Evolutionary conservation across 1,140 invertebrate species (phyloP), one percentile per base, ranked within the genome.

Genomic region (Whitmania pigra): DNA sequence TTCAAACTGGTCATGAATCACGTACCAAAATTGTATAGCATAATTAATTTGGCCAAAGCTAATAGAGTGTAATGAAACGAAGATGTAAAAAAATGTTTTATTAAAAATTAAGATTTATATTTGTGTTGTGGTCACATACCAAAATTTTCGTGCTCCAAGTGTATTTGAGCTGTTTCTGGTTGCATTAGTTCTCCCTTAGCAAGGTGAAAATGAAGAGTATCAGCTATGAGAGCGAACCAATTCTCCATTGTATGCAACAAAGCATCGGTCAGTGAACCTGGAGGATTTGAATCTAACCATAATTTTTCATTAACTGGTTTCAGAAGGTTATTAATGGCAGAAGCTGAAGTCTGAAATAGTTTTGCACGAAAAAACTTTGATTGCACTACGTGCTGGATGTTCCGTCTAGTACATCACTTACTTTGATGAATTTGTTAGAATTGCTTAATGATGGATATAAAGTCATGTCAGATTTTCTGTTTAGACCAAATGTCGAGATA

Each of bases 251-350:
- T n/a, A 22, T 13, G 11, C 18, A 63, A 20, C 29, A 63, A 63
- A 25, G 20, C 57, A 31, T 63, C 57, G 3, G 57, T 22, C 29
- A 11, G 22, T 31, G 57, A 13, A 11, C 57, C 57, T 6, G 57
- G 57, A 25, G 57, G 57, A 31, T 63, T 63, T 63, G 57, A 63
- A 63, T 63, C 29, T 20, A 63, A 63, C 57, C 57, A 63, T 22
- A 63, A 31, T 31, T 31, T 25, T 11, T 25, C 29, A 31, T 63
- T 63, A 25, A 25, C 57, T 25, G 57, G 57, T 31, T 63, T 22
- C 11, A 63, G 57, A 11, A 63, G 29, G 29, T 31, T 31, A 15
- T 63, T 31, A 25, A 63, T 22, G 29, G 57, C 29, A 25, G 57
- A 63, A 7, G 57, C 22, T 63, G 29, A 25, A 31, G 22, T 63